Evolutionary conservation across 2,113 vertebrate species (phyloP), one percentile per base, ranked within the genome.

Genomic region (Brachypodius melanocephalos): DNA sequence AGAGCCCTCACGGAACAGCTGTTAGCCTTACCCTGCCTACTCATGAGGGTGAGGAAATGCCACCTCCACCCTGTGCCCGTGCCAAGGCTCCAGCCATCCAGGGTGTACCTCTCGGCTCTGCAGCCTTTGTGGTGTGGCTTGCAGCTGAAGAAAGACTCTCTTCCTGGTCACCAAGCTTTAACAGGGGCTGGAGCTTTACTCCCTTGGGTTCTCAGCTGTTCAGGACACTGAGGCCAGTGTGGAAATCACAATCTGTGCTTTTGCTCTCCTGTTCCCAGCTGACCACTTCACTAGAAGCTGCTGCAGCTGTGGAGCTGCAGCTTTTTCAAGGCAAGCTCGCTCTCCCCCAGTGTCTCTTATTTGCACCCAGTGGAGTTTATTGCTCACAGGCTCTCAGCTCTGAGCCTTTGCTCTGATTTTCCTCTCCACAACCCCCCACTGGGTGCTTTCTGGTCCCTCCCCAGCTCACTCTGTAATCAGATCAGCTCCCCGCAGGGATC

Each of bases 401-500:
- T 59, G 83, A 94, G 79, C 11, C 5, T 94, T 40, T n/a, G 71
- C 55, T 93, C 83, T 77, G 85, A 84, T 92, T 93, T 93, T 92
- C 26, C 77, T 80, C 75, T 46, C 45, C 2, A 22, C 28, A 52
- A 0, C 34, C 48, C 38, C 90, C 75, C 51, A 46, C 59, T 32
- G 46, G n/a, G 58, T n/a, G 66, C 84, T 69, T 95, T 82, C 74
- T 31, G 32, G 34, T 66, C 62, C 82, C 59, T 90, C 57, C 54
- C 48, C 31, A 26, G n/a, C 68, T 87, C 79, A 17, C 51, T 95
- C 52, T 59, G 57, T 93, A 94, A 96, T 96, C 88, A 94, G 77
- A 94, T 92, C 90, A 92, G 88, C 69, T 95, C 75, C 46, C 80
- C 0, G 21, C 54, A 66, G 93, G 75, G 74, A 91, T 85, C 78